These are phyloP conservation scores for Buphagus erythrorhynchus DNA, from an alignment of 2,797 vertebrate species.

Conservation along the genomic window DNA sequence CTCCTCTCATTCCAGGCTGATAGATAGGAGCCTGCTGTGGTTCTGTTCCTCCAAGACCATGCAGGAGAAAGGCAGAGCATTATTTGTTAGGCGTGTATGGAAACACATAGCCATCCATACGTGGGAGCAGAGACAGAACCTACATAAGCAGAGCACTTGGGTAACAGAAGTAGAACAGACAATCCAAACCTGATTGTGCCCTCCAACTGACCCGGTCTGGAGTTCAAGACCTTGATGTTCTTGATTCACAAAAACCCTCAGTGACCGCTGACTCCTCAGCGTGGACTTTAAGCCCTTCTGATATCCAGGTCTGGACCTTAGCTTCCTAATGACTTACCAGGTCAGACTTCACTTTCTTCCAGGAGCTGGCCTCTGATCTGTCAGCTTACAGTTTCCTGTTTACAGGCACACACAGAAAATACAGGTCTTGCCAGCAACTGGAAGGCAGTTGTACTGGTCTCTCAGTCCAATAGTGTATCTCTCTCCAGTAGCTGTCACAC, in stretches of 20 bases:
- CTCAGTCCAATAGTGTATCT: neutral
- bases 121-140: neutral
- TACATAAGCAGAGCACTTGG: neutral
- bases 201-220: neutral
- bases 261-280: neutral
- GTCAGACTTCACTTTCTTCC: neutral
- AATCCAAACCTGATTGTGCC: accelerated
- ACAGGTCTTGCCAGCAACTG: neutral
- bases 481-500: neutral
- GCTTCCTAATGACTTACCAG: neutral
- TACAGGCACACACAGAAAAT: neutral
- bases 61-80: neutral
- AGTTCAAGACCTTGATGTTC: neutral
- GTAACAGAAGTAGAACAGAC: neutral
- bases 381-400: neutral
- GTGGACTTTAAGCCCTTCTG: neutral
- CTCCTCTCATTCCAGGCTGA: neutral
- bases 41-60: neutral
- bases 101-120: neutral
- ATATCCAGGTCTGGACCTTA: neutral
- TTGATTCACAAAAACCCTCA: neutral
- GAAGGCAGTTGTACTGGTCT: neutral
- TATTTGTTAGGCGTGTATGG: neutral
- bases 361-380: neutral
- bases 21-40: neutral